Conservation (phyloP, 2,797 vertebrate species). For the Tokudaia tokunoshimensis region DNA sequence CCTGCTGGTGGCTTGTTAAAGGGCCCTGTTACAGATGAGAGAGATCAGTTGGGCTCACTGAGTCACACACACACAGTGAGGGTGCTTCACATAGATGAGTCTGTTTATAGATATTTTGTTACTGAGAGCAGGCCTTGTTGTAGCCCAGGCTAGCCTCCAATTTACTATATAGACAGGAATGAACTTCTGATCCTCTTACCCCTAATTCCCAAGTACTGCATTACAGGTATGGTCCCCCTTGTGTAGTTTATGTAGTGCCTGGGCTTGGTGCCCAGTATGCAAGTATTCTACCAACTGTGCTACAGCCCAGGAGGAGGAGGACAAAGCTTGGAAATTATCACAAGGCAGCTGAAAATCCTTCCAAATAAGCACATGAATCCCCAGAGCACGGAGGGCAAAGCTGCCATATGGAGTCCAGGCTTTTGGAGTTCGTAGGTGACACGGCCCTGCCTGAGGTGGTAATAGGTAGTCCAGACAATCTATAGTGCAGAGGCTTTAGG, state of each 20-base stretch:
- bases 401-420: not conserved
- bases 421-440: not conserved
- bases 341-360: not conserved
- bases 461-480: too few relatives aligned
- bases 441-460: not conserved
- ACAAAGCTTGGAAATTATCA: not conserved
- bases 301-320: not conserved
- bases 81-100: not conserved
- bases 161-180: not conserved
- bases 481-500: not conserved
- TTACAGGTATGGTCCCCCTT: not conserved
- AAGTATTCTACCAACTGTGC: not conserved
- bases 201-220: not conserved
- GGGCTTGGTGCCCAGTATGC: too few relatives aligned
- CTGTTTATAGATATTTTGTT: not conserved
- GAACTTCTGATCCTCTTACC: not conserved
- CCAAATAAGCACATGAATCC: accelerated
- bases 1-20: not conserved
- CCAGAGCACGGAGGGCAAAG: accelerated
- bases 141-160: not conserved
- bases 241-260: too few relatives aligned
- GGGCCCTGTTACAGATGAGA: not conserved
- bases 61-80: not conserved
- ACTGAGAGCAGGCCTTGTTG: not conserved
- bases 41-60: not conserved